A percentile compares a stretch with the other conserved stretches of the same genome.
phyloP scores from a whole-genome alignment of 2,113 vertebrate species.

The Apteryx mantelli region DNA sequence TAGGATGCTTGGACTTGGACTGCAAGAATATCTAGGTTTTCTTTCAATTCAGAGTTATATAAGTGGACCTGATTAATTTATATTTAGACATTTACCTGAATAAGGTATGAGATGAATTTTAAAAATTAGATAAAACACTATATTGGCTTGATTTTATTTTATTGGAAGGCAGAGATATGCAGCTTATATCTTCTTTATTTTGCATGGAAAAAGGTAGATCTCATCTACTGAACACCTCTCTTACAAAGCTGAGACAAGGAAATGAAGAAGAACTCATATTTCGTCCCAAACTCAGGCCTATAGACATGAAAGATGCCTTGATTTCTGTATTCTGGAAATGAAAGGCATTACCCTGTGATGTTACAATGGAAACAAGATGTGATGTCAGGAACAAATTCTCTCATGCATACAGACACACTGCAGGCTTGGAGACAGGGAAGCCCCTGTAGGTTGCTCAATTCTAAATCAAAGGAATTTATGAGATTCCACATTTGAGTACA shows the following conservation, averaged over 20 bases:
- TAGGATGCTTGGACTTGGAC: neutral
- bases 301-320: neutral
- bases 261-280: neutral
- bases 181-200: neutral
- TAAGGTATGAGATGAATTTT: neutral
- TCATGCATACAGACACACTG: neutral
- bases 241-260: neutral
- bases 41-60: neutral
- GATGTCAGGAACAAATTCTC: neutral
- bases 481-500: neutral
- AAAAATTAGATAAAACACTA: neutral
- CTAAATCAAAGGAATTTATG: neutral
- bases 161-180: neutral
- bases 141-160: neutral
- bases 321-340: neutral
- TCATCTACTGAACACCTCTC: neutral
- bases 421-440: neutral
- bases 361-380: neutral
- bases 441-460: rapidly evolving
- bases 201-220: neutral
- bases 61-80: neutral
- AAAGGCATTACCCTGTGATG: neutral
- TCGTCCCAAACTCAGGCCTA: neutral
- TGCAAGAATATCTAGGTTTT: neutral
- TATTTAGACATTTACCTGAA: neutral